Evolutionary conservation across 1,140 invertebrate genomes (phyloP), one percentile per base, ranked within the genome.

Genomic region (Trichoplusia ni): DNA sequence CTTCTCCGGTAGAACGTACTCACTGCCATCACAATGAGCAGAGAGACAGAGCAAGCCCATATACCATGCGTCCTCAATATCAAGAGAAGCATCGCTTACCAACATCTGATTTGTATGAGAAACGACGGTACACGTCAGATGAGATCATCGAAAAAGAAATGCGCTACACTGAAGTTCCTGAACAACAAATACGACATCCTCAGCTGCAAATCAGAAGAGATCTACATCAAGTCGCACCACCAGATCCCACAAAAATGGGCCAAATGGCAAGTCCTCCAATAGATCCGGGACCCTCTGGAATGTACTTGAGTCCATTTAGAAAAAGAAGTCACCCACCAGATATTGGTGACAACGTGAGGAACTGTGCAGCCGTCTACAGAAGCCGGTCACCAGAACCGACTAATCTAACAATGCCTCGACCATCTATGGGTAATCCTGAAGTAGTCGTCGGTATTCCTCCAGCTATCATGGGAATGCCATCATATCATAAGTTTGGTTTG

Each of bases 161-260:
- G 75, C 84, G 89, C 49, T 89, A 86, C 61, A 58, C 72, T 18
- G 89, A 91, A 9, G 81, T 87, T 51, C 71, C 83, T 25, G 89
- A 84, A 71, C 84, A 60, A 67, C 87, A 78, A 75, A 79, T 84
- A 11, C 75, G 89, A 75, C 87, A 90, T 79, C 84, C 85, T 11
- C 83, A 91, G 64, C 73, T 95, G 19, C 95, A 95, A 71, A 95
- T 95, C 16, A 91, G 95, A 27, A 90, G 94, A 78, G 95, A 95
- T 71, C 84, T 95, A 16, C 92, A 95, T 59, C 93, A 93, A 68
- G 74, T 89, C 1, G 51, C 73, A 33, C 85, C 86, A 18, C 82
- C 81, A 8, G 87, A 90, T 64, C 79, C 92, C 76, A 64, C 91
- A 68, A 86, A 93, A 91, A 82, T 90, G 19, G 67, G 69, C 51